phyloP scores from a whole-genome alignment of 2,797 vertebrate genomes.

The Echiichthys vipera region DNA sequence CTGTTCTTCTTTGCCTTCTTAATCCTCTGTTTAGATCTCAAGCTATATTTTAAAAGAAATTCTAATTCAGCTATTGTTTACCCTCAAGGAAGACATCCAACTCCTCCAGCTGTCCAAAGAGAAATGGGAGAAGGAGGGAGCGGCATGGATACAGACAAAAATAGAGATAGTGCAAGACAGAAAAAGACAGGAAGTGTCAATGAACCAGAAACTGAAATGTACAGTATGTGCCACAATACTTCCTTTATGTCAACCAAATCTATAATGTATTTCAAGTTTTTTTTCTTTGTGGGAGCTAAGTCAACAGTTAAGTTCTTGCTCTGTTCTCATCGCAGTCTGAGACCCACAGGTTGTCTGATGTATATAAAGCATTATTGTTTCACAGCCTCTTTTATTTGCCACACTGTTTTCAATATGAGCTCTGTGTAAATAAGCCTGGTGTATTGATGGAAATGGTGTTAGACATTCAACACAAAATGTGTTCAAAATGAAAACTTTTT shows the following conservation, averaged over 20 bases:
- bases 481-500: not conserved
- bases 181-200: slow-evolving; percentile 2
- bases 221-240: not conserved
- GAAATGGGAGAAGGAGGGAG: slow-evolving; percentile 30
- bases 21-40: slow-evolving; percentile 69
- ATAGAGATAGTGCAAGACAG: slow-evolving; percentile 19
- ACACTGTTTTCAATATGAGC: not conserved
- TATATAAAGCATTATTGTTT: not conserved
- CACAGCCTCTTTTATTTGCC: not conserved
- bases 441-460: not conserved
- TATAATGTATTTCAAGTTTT: not conserved
- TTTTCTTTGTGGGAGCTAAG: not conserved
- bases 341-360: not conserved
- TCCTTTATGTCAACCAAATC: not conserved
- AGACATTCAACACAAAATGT: slow-evolving; percentile 1
- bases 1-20: slow-evolving; percentile 49
- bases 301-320: slow-evolving; percentile 6
- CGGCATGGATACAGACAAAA: slow-evolving; percentile 28
- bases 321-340: slow-evolving; percentile 4
- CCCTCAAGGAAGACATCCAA: slow-evolving; percentile 60
- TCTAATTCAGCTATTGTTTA: slow-evolving; percentile 73
- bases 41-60: slow-evolving; percentile 68
- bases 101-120: slow-evolving; percentile 73
- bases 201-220: slow-evolving; percentile 28
- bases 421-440: not conserved